phyloP scores from a whole-genome alignment of 2,113 vertebrate species.

The Oplegnathus fasciatus region DNA sequence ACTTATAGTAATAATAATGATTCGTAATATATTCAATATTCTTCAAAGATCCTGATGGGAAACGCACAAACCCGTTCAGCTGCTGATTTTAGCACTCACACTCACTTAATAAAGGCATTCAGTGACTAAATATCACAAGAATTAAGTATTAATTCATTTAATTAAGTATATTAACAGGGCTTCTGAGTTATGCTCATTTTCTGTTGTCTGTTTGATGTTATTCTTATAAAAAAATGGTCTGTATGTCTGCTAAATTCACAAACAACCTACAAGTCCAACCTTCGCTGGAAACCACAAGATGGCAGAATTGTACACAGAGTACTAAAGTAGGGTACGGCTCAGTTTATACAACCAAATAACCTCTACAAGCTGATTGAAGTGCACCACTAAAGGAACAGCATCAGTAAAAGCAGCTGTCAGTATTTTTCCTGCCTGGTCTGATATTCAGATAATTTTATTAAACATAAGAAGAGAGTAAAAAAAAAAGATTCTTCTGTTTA shows the following conservation, averaged over 20 bases:
- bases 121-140: neutral
- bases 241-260: neutral
- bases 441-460: neutral
- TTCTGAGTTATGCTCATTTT: neutral
- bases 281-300: constrained; percentile 55
- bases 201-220: neutral
- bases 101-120: neutral
- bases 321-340: neutral
- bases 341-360: constrained; percentile 26
- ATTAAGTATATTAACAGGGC: neutral
- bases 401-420: neutral
- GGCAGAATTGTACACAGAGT: constrained; percentile 56
- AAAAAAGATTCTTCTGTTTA: neutral
- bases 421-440: neutral
- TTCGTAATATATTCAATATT: too few relatives aligned
- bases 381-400: neutral
- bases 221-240: neutral
- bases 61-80: neutral
- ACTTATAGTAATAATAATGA: neutral
- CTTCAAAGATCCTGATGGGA: neutral
- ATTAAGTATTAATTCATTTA: neutral
- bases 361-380: constrained; percentile 4
- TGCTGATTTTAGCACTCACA: neutral
- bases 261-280: neutral
- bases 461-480: neutral